Conservation (phyloP, 2,888 invertebrate genomes). For the Lasiommata megera region DNA sequence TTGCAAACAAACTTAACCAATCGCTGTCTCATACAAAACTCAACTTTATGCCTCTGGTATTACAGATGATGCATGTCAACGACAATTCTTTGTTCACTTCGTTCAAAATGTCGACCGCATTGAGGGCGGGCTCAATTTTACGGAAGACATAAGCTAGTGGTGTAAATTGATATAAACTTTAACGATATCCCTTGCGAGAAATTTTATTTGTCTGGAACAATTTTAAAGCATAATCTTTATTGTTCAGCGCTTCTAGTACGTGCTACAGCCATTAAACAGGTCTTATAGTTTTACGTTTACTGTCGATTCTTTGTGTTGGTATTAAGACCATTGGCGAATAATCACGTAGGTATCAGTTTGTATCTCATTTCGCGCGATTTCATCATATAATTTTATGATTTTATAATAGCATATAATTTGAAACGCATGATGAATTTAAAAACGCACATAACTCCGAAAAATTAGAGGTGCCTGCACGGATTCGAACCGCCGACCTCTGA, state of each 20-base stretch:
- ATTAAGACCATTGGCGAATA: no score
- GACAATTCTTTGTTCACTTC: slow-evolving; percentile 31
- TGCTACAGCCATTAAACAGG: no score
- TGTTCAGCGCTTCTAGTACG: background rate
- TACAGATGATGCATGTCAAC: slow-evolving; percentile 27
- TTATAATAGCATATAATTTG: no score
- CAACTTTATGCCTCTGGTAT: slow-evolving; percentile 34
- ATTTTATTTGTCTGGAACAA: background rate
- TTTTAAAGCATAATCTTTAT: background rate
- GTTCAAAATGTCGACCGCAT: slow-evolving; percentile 42
- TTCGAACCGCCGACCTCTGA: no score
- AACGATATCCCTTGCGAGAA: slow-evolving; percentile 11
- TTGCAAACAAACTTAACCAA: slow-evolving; percentile 33
- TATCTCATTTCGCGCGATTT: no score
- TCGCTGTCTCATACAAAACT: slow-evolving; percentile 34
- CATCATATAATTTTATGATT: no score
- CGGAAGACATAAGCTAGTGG: slow-evolving; percentile 47
- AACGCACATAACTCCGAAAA: no score
- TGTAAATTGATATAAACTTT: slow-evolving; percentile 38
- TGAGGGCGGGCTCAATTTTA: slow-evolving; percentile 59
- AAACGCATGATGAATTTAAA: no score
- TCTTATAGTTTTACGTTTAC: no score
- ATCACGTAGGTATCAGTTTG: no score
- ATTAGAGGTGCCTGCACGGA: no score
- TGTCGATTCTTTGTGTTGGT: no score